Evolutionary conservation across 2,888 invertebrate genomes (phyloP), one percentile per base, ranked within the genome.

Genomic region (Timema podura): DNA sequence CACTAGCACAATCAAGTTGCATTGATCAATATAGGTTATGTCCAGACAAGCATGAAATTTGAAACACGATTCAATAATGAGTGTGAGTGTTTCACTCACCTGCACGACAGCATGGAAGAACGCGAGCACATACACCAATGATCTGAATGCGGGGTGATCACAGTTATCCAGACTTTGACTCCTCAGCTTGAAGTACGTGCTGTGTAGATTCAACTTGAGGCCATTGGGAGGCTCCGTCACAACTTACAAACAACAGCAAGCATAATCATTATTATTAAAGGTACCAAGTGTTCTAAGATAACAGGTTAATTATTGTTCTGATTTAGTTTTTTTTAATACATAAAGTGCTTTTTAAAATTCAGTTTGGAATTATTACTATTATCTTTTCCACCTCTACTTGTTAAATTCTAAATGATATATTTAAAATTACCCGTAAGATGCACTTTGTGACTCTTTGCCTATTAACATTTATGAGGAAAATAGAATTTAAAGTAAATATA

Each of bases 81-180:
- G 10, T 10, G 10, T 11, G 10, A 49, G 10, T 11, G 51, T 11
- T n/a, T 30, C 30, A 71, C 71, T 80, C 80, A 90, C 90, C 85
- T 92, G 92, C 0, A 96, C 91, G 0, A 96, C 95, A 9, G 94
- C 96, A 80, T 96, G 96, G 83, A 96, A 96, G 83, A 96, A 96
- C 0, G 94, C 93, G 59, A 96, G 83, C 2, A 94, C 95, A 79
- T 92, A 96, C 54, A 95, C 86, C 0, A 96, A 83, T 48, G 93
- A 86, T 76, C 90, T 90, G 82, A 90, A 96, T n/a, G 88, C 86
- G 0, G 85, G 83, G 80, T 96, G 95, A 0, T 82, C 77, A 78
- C 94, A 95, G 11, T 87, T 85, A 6, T 91, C 89, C 54, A 96
- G 83, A 0, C 88, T 86, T 73, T 89, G 87, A n/a, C 87, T 80